Conservation (phyloP, 30 jellyfish, hydroid and myxozoan species). For the Hydra vulgaris region DNA sequence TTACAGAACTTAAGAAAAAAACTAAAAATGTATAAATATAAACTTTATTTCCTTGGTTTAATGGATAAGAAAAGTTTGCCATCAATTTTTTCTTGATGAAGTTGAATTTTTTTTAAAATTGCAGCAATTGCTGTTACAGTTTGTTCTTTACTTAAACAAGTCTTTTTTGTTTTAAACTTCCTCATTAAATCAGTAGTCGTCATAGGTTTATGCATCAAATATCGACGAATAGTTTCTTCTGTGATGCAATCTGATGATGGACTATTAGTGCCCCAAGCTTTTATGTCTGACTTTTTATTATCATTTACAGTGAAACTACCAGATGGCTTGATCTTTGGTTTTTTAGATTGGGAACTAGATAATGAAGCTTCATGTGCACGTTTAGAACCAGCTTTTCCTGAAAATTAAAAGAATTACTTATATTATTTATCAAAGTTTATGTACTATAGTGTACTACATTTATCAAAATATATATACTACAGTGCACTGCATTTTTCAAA, state of each 20-base stretch:
- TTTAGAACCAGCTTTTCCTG: conserved; percentile 23
- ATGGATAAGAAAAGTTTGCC: conserved; percentile 71
- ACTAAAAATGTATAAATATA: too few relatives aligned
- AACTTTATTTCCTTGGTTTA: conserved; percentile 31
- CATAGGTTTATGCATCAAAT: conserved; percentile 88
- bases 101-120: conserved; percentile 66
- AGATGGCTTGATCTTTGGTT: conserved; percentile 3
- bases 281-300: background rate
- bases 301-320: background rate
- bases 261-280: conserved; percentile 13
- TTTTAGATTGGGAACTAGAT: conserved; percentile 6
- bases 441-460: too few relatives aligned
- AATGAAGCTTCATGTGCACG: conserved; percentile 17
- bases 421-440: background rate
- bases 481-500: too few relatives aligned
- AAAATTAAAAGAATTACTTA: background rate
- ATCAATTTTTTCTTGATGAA: conserved; percentile 58
- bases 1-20: too few relatives aligned
- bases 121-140: conserved; percentile 88
- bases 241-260: conserved; percentile 33
- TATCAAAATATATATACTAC: too few relatives aligned
- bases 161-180: conserved; percentile 71
- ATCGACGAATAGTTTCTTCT: conserved; percentile 71
- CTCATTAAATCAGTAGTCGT: conserved; percentile 86
- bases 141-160: conserved; percentile 76